phyloP scores from a whole-genome alignment of 1,140 invertebrate genomes.

The Heliconius hermathena region DNA sequence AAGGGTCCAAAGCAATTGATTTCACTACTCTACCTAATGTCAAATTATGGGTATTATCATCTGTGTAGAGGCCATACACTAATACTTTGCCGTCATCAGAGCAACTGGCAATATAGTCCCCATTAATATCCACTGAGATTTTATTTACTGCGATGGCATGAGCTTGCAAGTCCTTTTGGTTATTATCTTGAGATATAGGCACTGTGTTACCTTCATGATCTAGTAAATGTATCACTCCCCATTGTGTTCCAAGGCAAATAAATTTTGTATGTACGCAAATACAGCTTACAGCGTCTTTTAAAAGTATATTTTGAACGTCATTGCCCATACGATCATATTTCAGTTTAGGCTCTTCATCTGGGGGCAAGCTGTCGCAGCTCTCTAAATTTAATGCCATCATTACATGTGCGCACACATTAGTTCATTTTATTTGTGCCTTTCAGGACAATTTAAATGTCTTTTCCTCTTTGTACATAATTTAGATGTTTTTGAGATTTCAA shows the following conservation, averaged over 20 bases:
- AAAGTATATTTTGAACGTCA: slow-evolving; percentile 92
- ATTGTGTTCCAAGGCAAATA: slow-evolving; percentile 94
- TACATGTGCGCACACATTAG: slow-evolving; percentile 1
- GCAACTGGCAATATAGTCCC: slow-evolving; percentile 94
- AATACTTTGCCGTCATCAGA: slow-evolving; percentile 96
- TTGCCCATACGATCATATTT: slow-evolving; percentile 95
- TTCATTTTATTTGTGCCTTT: slow-evolving; percentile 8
- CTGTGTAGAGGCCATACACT: slow-evolving; percentile 90
- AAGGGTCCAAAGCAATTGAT: slow-evolving; percentile 94
- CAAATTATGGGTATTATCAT: slow-evolving; percentile 91
- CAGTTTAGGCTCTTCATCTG: slow-evolving; percentile 94
- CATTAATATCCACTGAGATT: slow-evolving; percentile 95
- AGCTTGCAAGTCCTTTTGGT: slow-evolving; percentile 87
- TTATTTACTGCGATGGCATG: slow-evolving; percentile 96
- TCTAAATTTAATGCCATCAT: slow-evolving; percentile 68
- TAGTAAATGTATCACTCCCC: slow-evolving; percentile 93
- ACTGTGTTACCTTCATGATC: slow-evolving; percentile 96
- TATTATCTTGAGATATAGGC: slow-evolving; percentile 78
- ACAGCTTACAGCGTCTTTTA: slow-evolving; percentile 94
- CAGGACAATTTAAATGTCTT: background rate
- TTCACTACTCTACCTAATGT: slow-evolving; percentile 92
- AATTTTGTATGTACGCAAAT: slow-evolving; percentile 97
- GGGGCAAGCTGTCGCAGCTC: slow-evolving; percentile 69
- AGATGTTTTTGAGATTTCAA: slow-evolving; percentile 22
- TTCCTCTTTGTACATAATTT: slow-evolving; percentile 24